These are phyloP conservation scores for Orgyia antiqua DNA, from an alignment of 2,888 invertebrate species.

Conservation along the genomic window DNA sequence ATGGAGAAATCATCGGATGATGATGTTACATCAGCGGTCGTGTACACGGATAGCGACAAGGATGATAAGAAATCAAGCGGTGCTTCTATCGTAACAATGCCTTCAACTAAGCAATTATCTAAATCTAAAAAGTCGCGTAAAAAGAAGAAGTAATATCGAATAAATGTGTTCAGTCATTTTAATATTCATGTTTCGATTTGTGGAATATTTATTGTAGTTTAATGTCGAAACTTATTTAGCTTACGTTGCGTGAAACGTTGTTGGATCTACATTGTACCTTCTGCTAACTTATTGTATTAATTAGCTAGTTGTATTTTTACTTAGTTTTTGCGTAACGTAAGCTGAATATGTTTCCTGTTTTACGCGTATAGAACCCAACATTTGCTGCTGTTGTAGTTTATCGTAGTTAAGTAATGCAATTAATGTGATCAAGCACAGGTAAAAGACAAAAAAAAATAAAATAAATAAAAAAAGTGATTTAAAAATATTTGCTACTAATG, in stretches of 20 bases:
- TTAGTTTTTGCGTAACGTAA: slow-evolving; percentile 18
- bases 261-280: slow-evolving; percentile 19
- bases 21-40: slow-evolving; percentile 68
- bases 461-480: slow-evolving; percentile 31
- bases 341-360: slow-evolving; percentile 18
- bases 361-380: slow-evolving; percentile 26
- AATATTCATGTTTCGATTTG: slow-evolving; percentile 39
- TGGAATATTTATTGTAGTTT: slow-evolving; percentile 41
- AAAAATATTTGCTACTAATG: slow-evolving; percentile 34
- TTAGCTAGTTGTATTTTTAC: slow-evolving; percentile 9
- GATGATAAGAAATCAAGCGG: slow-evolving; percentile 61
- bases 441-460: slow-evolving; percentile 56
- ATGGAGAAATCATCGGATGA: slow-evolving; percentile 79
- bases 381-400: slow-evolving; percentile 52
- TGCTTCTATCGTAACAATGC: slow-evolving; percentile 50
- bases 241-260: slow-evolving; percentile 12
- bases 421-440: slow-evolving; percentile 48
- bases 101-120: slow-evolving; percentile 59
- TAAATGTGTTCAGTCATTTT: slow-evolving; percentile 46
- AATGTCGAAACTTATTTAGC: slow-evolving; percentile 30
- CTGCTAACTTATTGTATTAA: slow-evolving; percentile 3
- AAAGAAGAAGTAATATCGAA: slow-evolving; percentile 76
- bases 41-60: slow-evolving; percentile 78
- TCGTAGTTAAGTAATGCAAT: slow-evolving; percentile 52
- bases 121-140: slow-evolving; percentile 79